These are phyloP conservation scores for Epizoanthus ramosus DNA, from an alignment of 92 coral and sea anemone genomes.

Conservation along the genomic window DNA sequence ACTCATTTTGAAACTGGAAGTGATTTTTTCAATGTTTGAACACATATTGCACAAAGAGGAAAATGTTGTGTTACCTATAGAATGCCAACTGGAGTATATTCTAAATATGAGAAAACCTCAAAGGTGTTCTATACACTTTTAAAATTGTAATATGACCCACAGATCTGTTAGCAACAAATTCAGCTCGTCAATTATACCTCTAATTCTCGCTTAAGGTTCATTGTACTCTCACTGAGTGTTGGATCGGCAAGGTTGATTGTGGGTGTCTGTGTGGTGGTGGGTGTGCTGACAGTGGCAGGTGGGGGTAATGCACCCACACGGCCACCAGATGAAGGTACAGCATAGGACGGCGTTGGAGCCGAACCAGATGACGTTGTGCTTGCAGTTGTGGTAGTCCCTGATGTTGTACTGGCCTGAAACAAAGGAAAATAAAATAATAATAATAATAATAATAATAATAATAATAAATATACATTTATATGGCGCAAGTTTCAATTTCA, in stretches of 20 bases:
- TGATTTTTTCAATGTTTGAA: too few species aligned
- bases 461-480: too few species aligned
- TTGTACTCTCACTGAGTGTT: constrained; percentile 81
- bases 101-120: too few species aligned
- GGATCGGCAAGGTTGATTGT: constrained; percentile 47
- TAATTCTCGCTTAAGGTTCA: constrained; percentile 89
- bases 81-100: too few species aligned
- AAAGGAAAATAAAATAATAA: background rate
- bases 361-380: constrained; percentile 15
- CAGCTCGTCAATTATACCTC: constrained; percentile 64
- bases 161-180: background rate
- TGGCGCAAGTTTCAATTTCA: too few species aligned
- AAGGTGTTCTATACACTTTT: too few species aligned
- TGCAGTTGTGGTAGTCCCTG: constrained; percentile 8
- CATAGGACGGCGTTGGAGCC: constrained; percentile 84
- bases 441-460: too few species aligned
- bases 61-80: too few species aligned
- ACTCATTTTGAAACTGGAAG: too few species aligned
- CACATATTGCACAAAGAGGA: too few species aligned
- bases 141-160: too few species aligned
- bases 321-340: constrained; percentile 49
- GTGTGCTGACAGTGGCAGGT: constrained; percentile 71
- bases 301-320: constrained; percentile 53
- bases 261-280: constrained; percentile 60
- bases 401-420: background rate